Percentiles rank a stretch among this genome's conserved stretches.
Conservation (phyloP, 2,113 vertebrate species). For the Potamarius usumacintae region DNA sequence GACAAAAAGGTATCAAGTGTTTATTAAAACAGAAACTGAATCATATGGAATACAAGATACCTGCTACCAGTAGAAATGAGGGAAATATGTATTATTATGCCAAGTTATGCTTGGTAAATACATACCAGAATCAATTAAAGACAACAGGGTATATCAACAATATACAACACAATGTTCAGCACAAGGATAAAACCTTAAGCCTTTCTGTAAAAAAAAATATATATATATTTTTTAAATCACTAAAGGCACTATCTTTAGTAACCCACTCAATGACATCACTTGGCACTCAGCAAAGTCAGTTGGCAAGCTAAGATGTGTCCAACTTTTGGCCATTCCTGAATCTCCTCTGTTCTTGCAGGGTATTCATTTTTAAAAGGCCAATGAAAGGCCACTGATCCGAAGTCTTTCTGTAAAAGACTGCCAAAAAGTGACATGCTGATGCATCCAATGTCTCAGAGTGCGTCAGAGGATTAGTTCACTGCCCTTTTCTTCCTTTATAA, state of each 20-base stretch:
- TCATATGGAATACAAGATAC: not conserved
- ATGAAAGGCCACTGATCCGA: conserved; percentile 30
- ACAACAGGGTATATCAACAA: not conserved
- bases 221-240: conserved; percentile 22
- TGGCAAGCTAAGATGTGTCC: conserved; percentile 14
- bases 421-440: conserved; percentile 33
- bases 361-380: conserved; percentile 36
- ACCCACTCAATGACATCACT: conserved; percentile 47
- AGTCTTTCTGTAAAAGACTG: conserved; percentile 21
- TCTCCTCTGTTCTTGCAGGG: conserved; percentile 20
- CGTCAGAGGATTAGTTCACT: conserved; percentile 32
- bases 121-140: not conserved
- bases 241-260: conserved; percentile 34
- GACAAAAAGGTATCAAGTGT: not conserved
- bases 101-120: not conserved
- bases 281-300: conserved; percentile 48
- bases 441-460: conserved; percentile 25
- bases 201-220: conserved; percentile 12
- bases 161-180: not conserved
- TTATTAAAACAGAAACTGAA: not conserved
- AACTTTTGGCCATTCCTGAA: conserved; percentile 18
- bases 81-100: not conserved
- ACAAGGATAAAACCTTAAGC: not conserved
- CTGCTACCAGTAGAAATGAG: not conserved
- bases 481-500: not conserved